Base-by-base conservation (phyloP, 92 coral and sea anemone species). In the Porites cylindrica region DNA sequence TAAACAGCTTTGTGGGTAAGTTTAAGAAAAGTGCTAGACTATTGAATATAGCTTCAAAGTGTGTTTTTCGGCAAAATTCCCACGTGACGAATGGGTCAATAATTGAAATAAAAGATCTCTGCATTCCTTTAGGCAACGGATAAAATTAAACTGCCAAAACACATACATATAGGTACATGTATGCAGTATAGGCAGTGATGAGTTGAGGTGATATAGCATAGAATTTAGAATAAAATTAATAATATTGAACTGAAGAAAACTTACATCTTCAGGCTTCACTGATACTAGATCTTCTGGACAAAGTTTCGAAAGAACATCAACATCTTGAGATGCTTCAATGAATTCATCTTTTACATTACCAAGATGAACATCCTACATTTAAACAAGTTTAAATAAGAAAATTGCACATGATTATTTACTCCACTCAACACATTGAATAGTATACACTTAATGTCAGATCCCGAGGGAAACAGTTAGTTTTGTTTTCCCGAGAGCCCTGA, bases 181-280 rank as follows among this genome's bases (percentile, higher is more conserved):
- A 11, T 11, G 63, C 63, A 9, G 14, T 59, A 38, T 29, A 29
- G 62, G 62, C 62, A 58, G 62, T 0, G 62, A 58, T 16, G 13
- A 58, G 62, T 10, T 58, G 62, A 10, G 16, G 62, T 58, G 0
- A 6, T 10, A 10, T 10, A 61, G 7, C 7, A 14, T 14, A 62
- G 66, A 62, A 18, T 19, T 10, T 14, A 0, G 4, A 4, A 19
- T 58, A 13, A 20, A 16, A 23, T 23, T 23, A 23, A 23, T 23
- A 23, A 23, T 23, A 23, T 23, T 23, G 24, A 23, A 23, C 24
- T 23, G 8, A 67, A 60, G 10, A 17, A 18, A 10, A 94, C 98
- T 90, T 58, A 96, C 99, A 72, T 96, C 99, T 79, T 95, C 96
- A 56, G 98, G 94, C 78, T 84, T 90, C 59, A 95, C 88, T 66